Percentiles rank a stretch among this genome's conserved stretches.
Evolutionary conservation across 2,113 vertebrate genomes (phyloP).

Genomic region (Corydoras sp.): DNA sequence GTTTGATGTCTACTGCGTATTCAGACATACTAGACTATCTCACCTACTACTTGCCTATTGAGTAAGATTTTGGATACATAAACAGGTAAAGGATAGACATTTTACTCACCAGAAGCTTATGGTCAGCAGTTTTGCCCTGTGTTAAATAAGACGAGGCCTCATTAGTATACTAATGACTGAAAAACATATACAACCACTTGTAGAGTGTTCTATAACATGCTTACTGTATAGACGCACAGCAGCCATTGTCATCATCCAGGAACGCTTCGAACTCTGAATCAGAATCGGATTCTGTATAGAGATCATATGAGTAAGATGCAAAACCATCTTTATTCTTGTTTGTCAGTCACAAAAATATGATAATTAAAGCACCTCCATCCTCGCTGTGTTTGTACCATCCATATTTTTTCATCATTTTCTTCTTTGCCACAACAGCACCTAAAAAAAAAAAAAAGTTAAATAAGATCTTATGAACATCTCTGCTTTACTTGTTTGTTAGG

Average conservation of each 20-base stretch:
- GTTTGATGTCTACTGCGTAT: no score
- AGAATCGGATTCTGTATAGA: conserved; percentile 61
- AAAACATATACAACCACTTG: background rate
- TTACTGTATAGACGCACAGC: conserved; percentile 68
- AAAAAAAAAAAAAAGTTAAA: background rate
- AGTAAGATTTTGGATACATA: no score
- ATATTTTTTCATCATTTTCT: conserved; percentile 76
- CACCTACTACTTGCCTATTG: no score
- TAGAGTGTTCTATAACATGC: conserved; percentile 5
- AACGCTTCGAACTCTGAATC: conserved; percentile 64
- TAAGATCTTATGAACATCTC: no score
- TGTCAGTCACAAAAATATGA: background rate
- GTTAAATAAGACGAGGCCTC: conserved; percentile 5
- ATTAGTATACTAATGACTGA: no score
- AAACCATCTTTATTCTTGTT: background rate
- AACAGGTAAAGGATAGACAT: background rate
- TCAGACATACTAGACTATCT: no score
- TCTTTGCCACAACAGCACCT: conserved; percentile 68
- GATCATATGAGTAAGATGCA: background rate
- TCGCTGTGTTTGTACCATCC: conserved; percentile 73
- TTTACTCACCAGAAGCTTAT: conserved; percentile 69
- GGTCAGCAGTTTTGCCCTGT: conserved; percentile 70
- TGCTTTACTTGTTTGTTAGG: background rate
- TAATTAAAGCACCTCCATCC: conserved; percentile 54
- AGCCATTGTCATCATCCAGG: conserved; percentile 67